These are phyloP conservation scores for Gadopsis bispinosus DNA, from an alignment of 2,797 vertebrate genomes.

Conservation along the genomic window DNA sequence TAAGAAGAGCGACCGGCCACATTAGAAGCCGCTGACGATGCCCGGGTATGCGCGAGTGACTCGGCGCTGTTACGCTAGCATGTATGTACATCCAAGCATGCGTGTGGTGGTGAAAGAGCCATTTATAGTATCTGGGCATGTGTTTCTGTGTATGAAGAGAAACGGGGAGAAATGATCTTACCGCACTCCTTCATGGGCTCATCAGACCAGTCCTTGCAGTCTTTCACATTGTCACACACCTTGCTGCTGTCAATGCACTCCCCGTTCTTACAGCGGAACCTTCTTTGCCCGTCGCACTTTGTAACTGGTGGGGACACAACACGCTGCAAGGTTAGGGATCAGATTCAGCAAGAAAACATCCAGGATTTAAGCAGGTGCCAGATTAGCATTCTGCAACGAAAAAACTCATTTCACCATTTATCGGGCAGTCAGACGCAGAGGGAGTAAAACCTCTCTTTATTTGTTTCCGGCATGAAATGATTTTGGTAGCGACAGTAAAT, in stretches of 20 bases:
- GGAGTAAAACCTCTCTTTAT: no score
- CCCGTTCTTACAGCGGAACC: conserved; percentile 96
- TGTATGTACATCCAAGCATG: conserved; percentile 12
- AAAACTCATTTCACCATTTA: background rate
- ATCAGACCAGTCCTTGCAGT: conserved; percentile 98
- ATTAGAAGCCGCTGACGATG: conserved; percentile 42
- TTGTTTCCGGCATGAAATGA: background rate
- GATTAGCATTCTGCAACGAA: background rate
- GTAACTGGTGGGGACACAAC: conserved; percentile 84
- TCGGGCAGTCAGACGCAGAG: background rate
- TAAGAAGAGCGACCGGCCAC: conserved; percentile 54
- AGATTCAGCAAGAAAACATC: background rate
- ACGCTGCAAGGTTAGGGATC: background rate
- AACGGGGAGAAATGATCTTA: conserved; percentile 74
- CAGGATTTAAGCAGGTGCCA: background rate
- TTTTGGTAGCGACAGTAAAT: background rate
- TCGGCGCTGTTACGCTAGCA: background rate
- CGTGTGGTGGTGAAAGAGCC: conserved; percentile 6
- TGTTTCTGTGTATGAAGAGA: conserved; percentile 20
- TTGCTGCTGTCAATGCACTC: conserved; percentile 95
- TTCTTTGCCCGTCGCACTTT: conserved; percentile 91
- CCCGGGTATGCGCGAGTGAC: conserved; percentile 1
- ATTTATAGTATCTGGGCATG: conserved; percentile 26
- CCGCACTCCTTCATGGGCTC: conserved; percentile 96
- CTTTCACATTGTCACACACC: conserved; percentile 94